Base-by-base conservation (phyloP, 2,888 invertebrate species). In the Isoperla grammatica region DNA sequence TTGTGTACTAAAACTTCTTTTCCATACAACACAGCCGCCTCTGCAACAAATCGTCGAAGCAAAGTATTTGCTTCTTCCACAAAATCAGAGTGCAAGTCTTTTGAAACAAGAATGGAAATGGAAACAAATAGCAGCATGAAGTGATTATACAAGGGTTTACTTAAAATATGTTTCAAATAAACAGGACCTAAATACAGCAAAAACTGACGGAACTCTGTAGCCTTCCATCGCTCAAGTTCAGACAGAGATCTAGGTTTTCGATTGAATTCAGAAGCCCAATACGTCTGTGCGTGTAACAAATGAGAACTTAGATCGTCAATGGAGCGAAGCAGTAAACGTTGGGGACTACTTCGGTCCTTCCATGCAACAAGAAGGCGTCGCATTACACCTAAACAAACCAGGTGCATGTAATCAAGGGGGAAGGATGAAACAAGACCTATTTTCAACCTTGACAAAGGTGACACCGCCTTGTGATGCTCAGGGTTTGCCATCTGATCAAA, bases 161-260 rank as follows among this genome's bases (percentile, higher is more conserved):
- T 45, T 15, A 69, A 48, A 37, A 60, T 42, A 3, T 48, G 46
- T 62, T 64, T 64, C 8, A 69, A 56, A 50, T 66, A 61, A 15
- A 70, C 57, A 11, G 67, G 67, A 3, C 68, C 69, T 17, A 64
- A 64, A 57, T 70, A 69, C 35, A 70, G 55, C 1, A 69, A 37
- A 60, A 70, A 64, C 6, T 62, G 61, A 13, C 69, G 48, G 46
- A 66, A 68, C 60, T 71, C 70, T 5, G 68, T 68, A n/a, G 67
- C 69, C 57, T 71, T 71, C 67, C 68, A 71, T 20, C 65, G 61
- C 5, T 66, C 63, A 11, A 67, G 40, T 40, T 69, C 65, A 59
- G 13, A 48, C 6, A 71, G 50, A 11, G 65, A 40, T 53, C 70
- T 61, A 2, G 67, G 68, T 61, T 67, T 69, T 40, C 70, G 57